Evolutionary conservation across 1,140 invertebrate genomes (phyloP), one percentile per base, ranked within the genome.

Genomic region (Yoshiicerus persimilis): DNA sequence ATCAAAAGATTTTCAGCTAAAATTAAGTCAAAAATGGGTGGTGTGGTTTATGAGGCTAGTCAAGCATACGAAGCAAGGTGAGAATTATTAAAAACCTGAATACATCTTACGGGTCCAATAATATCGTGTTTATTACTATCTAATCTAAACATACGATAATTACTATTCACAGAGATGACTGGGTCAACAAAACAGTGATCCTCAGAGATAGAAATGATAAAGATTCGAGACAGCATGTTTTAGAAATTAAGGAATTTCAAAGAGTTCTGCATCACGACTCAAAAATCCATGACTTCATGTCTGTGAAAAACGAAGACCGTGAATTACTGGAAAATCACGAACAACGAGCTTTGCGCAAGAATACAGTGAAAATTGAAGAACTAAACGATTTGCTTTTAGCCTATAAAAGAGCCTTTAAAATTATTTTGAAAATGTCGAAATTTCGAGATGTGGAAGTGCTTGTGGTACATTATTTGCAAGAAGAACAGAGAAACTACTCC

Each of bases 191-290:
- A 84, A 90, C 87, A 25, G 9, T 56, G 32, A 36, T 27, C 64
- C 38, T 88, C 6, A n/a, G 86, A 20, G 89, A 90, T 10, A 80
- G 38, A 23, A 90, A 90, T 64, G 89, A 90, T 25, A 90, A 90
- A 36, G 89, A 90, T 56, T 88, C 89, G 0, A 84, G 64, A n/a
- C 87, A 88, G 39, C 89, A 90, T 87, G 89, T 90, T 10, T 62
- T 90, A 62, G 89, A 90, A 75, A 90, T 90, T 32, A 90, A 84
- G 27, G 80, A 88, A 39, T 84, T 88, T 23, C 20, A 56, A 34
- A 20, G 87, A n/a, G 62, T 88, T 10, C 80, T 90, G 16, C 89
- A 88, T 41, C 39, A 88, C 32, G 89, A 90, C 27, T 88, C 89
- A 23, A 88, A 88, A 86, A 25, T 80, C 30, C 87, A 87, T 20